Base-by-base conservation (phyloP, 2,113 vertebrate genomes). In the Porphyrio hochstetteri region DNA sequence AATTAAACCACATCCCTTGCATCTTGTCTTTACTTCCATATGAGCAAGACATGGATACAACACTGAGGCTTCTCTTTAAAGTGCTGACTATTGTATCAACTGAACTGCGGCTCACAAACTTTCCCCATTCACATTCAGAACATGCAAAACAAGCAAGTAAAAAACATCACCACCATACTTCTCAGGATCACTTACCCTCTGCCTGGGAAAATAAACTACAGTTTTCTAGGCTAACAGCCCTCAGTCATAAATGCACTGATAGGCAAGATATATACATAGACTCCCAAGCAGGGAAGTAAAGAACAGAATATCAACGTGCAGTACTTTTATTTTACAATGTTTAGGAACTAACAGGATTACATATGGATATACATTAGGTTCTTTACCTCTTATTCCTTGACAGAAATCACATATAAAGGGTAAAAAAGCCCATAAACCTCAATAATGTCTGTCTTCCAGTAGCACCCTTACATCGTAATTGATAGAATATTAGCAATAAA, bases 1-100 rank as follows among this genome's bases (percentile, higher is more conserved):
- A 97, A 97, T 97, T 96, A 97, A 95, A 97, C 80, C 96, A 91
- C 94, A 95, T 95, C 94, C 89, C 89, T 92, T 87, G 95, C 88
- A 93, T 95, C 94, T 95, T 88, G 88, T 91, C 91, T 92, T 92
- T 88, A 72, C 72, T 93, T 89, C 91, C 91, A 92, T 91, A 92
- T 69, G 77, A 95, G 35, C 18, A 82, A 42, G 69, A 86, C 94
- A 90, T 2, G 23, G 31, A 75, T 44, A 70, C 46, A 92, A 86
- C 27, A 68, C 33, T 44, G 46, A 86, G 35, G 74, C 36, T 50
- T 15, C 31, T 83, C 63, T 44, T 77, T 28, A 35, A 12, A 76
- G 68, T 21, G 20, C 33, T 40, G 18, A 78, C 21, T 75, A 24
- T 42, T 53, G 3, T 48, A 44, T 35, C 52, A 67, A 15, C 18